phyloP scores from a whole-genome alignment of 2,888 invertebrate species.

The Apoda limacodes region DNA sequence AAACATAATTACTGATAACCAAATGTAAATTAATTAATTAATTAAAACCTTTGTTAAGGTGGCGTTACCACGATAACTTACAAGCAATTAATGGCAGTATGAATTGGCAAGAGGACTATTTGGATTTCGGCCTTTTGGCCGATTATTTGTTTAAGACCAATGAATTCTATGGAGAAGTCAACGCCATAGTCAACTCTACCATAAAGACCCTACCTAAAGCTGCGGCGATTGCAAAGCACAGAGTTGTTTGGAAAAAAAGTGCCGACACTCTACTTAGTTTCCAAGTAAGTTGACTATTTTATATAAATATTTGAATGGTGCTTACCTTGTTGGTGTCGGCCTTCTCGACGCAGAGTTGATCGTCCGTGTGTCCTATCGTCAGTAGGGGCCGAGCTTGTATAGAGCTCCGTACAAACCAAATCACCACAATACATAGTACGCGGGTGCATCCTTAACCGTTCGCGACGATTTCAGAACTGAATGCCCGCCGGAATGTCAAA shows the following conservation, averaged over 20 bases:
- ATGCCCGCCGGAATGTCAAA: too few species aligned
- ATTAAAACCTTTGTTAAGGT: slow-evolving; percentile 30
- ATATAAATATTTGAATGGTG: too few species aligned
- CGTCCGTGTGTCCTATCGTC: too few species aligned
- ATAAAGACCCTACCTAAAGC: slow-evolving; percentile 54
- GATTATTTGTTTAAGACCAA: slow-evolving; percentile 59
- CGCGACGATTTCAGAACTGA: too few species aligned
- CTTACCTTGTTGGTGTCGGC: too few species aligned
- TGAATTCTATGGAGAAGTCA: slow-evolving; percentile 58
- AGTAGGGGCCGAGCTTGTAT: too few species aligned
- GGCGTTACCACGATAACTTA: slow-evolving; percentile 63
- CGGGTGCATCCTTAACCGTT: too few species aligned
- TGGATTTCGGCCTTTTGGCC: slow-evolving; percentile 52
- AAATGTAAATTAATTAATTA: background rate
- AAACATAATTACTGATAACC: too few species aligned
- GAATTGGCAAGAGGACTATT: slow-evolving; percentile 63
- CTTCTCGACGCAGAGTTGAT: too few species aligned
- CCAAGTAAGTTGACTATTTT: too few species aligned
- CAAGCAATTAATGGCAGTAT: slow-evolving; percentile 63
- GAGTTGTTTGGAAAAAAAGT: slow-evolving; percentile 57
- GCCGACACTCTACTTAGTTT: slow-evolving; percentile 60
- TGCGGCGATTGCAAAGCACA: slow-evolving; percentile 53
- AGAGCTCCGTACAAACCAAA: too few species aligned
- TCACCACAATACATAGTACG: too few species aligned
- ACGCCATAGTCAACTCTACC: slow-evolving; percentile 55